Evolutionary conservation across 2,797 vertebrate genomes (phyloP), one percentile per base, ranked within the genome.

Genomic region (Megalops cyprinoides): DNA sequence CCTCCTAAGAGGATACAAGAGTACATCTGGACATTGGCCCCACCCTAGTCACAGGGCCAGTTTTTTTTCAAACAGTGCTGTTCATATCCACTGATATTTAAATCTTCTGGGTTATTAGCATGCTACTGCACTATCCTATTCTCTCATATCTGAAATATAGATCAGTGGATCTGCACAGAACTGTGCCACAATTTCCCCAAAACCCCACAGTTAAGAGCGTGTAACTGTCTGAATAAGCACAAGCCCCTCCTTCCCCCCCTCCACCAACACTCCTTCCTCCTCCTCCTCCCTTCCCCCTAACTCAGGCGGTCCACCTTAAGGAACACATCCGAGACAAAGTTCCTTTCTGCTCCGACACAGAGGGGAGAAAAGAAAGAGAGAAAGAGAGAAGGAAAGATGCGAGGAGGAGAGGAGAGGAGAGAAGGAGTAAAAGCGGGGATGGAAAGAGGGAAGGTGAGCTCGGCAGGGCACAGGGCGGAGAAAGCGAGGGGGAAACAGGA

Each of bases 381-480:
- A 53, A 86, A 92, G 93, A 91, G 94, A 93, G 94, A 86, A 92
- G 86, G 93, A 92, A 93, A 94, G 93, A 90, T 89, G 65, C 48
- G 78, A 79, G 39, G 51, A 74, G 39, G 71, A 75, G 44, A 28
- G 46, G 44, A 28, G 18, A 25, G 46, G 51, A 6, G 67, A 39
- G 48, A 8, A 31, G 4, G 23, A 53, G 34, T n/a, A 28, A 39
- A 37, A 90, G 85, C 46, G 76, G 56, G 14, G 65, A 58, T 86
- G 92, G 93, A 92, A 94, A 94, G 94, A 85, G 92, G 87, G 93
- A 93, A 93, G 94, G 93, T 77, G 74, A 69, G 48, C 81, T 83
- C 73, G 78, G 90, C 89, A 53, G 53, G 78, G 55, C 23, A 39
- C 23, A n/a, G 51, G 56, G 53, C 25, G 39, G 69, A 56, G n/a